Evolutionary conservation across 2,113 vertebrate genomes (phyloP).

Genomic region (Nothocercus julius): DNA sequence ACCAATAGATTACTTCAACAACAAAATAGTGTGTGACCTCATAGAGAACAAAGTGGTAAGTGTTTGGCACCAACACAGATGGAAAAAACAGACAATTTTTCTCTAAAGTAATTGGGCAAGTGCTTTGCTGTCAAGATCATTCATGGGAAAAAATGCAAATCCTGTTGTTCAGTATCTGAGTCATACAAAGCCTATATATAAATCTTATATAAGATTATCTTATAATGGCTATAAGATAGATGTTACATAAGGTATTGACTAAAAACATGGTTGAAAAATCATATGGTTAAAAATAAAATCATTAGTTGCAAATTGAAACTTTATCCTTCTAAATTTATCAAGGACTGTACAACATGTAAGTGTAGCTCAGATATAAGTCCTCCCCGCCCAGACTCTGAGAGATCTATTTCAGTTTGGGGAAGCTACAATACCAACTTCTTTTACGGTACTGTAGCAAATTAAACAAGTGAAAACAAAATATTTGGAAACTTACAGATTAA

Average conservation of each 20-base stretch:
- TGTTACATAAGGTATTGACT: neutral
- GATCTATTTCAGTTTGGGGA: neutral
- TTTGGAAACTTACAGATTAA: neutral
- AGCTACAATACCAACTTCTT: neutral
- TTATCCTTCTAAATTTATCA: neutral
- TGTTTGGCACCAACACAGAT: neutral
- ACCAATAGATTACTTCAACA: constrained; percentile 94
- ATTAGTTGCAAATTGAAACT: neutral
- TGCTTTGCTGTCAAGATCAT: constrained; percentile 8
- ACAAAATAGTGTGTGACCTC: constrained; percentile 96
- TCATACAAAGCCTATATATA: constrained; percentile 54
- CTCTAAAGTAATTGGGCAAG: neutral
- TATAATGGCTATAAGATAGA: neutral
- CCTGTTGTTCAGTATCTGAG: constrained; percentile 53
- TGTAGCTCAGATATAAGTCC: neutral
- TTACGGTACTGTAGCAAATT: neutral
- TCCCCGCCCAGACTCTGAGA: neutral
- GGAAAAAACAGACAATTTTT: neutral
- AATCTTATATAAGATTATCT: constrained; percentile 50
- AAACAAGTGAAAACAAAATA: neutral
- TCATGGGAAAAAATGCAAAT: constrained; percentile 45
- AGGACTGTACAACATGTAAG: neutral
- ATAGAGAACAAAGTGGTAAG: constrained; percentile 95
- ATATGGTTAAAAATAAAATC: neutral
- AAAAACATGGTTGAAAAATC: neutral